Percentiles rank a stretch among this genome's conserved stretches.
These are phyloP conservation scores for Aphodius sticticus DNA, from an alignment of 2,888 invertebrate genomes.

Conservation along the genomic window DNA sequence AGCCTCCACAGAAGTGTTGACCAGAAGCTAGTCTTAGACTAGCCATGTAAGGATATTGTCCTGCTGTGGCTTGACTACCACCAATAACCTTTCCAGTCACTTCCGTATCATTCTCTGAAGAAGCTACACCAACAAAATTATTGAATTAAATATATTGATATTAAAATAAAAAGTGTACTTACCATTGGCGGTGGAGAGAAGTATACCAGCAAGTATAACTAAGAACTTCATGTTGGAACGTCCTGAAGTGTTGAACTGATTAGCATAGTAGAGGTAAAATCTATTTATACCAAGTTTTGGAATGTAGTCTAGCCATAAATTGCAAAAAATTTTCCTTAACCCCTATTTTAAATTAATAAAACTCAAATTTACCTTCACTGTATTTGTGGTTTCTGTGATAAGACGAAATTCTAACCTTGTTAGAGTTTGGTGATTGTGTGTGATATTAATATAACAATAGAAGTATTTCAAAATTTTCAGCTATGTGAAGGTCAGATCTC, in stretches of 20 bases:
- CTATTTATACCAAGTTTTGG: background rate
- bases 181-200: background rate
- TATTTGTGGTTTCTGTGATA: background rate
- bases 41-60: slow-evolving; percentile 23
- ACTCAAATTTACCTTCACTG: background rate
- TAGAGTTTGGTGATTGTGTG: background rate
- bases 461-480: background rate
- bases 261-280: background rate
- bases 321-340: background rate
- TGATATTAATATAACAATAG: background rate
- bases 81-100: background rate
- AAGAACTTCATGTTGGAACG: background rate
- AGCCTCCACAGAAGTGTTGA: slow-evolving; percentile 28
- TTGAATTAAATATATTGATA: background rate
- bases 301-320: background rate
- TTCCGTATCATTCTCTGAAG: background rate
- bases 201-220: background rate
- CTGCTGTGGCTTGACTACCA: background rate
- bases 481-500: background rate
- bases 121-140: background rate
- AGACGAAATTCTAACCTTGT: background rate
- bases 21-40: background rate
- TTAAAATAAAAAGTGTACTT: background rate
- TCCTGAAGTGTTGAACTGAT: background rate
- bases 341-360: too few species aligned